Base-by-base conservation (phyloP, 2,888 invertebrate species). In the Oligia latruncula region DNA sequence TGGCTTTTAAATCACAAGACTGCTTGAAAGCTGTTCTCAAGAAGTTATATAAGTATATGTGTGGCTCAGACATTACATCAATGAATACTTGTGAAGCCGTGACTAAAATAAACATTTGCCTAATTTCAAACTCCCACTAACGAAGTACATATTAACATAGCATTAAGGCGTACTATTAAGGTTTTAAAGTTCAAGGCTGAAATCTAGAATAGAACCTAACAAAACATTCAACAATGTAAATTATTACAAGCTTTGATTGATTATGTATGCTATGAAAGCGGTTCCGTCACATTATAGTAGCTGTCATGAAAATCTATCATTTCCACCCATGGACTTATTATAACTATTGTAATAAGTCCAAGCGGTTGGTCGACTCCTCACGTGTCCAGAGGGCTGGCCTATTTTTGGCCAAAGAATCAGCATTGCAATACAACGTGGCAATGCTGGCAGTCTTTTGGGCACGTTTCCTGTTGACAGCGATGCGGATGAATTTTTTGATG, bases 191-290 rank as follows among this genome's bases (percentile, higher is more conserved):
- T 76, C 72, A 84, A 84, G 64, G 29, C 17, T 8, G 1, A 58
- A 68, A 29, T 60, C 29, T 13, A 65, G 72, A 84, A 84, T 84
- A 84, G 58, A 84, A n/a, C n/a, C 15, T 5, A 60, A 52, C 2
- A 78, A 71, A 84, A 75, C 65, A 23, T 35, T 35, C 35, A 5
- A n/a, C 6, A 65, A 84, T 60, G 71, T 76, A 35, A 35, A 35
- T 35, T 2, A 35, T 80, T 80, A 71, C 23, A 23, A 40, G 13
- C 23, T 23, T 66, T 66, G 8, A 13, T 23, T 40, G 20, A 0
- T 0, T n/a, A 35, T 35, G 4, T 35, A 35, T 35, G 4, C 35
- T 35, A n/a, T 0, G 15, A 67, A 15, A 23, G 4, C 11, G 0
- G 15, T 8, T 23, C 23, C 40, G 4, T n/a, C 8, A 8, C 23